phyloP scores from a whole-genome alignment of 1,140 invertebrate species.

The Ruditapes philippinarum region DNA sequence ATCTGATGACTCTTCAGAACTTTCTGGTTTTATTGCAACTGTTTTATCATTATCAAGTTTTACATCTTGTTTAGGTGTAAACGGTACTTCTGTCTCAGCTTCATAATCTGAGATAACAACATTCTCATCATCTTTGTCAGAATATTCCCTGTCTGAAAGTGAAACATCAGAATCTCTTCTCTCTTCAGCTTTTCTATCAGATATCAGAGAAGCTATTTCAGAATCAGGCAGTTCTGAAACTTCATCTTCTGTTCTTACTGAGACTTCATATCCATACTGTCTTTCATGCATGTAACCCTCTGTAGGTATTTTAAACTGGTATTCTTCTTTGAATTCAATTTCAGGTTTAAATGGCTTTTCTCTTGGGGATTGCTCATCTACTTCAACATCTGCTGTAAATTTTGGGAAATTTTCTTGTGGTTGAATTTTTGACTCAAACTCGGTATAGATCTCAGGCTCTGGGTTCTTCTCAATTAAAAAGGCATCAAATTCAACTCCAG shows the following conservation, averaged over 20 bases:
- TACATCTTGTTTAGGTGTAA: constrained; percentile 37
- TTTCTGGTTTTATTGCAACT: constrained; percentile 2
- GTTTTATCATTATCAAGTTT: constrained; percentile 14
- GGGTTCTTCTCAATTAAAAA: neutral
- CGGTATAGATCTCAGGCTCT: constrained; percentile 25
- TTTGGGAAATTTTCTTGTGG: neutral
- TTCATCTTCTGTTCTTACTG: constrained; percentile 63
- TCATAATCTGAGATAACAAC: constrained; percentile 62
- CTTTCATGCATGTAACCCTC: constrained; percentile 25
- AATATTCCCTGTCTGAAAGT: constrained; percentile 49
- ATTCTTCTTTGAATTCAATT: constrained; percentile 52
- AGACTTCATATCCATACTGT: constrained; percentile 57
- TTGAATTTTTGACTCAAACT: constrained; percentile 38
- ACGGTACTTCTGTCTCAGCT: constrained; percentile 47
- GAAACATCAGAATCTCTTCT: constrained; percentile 47
- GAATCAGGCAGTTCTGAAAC: constrained; percentile 66
- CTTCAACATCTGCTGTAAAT: constrained; percentile 38
- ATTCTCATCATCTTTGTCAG: constrained; percentile 61
- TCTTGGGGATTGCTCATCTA: constrained; percentile 49
- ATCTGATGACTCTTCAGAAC: constrained; percentile 9
- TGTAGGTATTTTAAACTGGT: constrained; percentile 45
- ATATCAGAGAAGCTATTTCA: constrained; percentile 65
- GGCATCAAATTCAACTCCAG: constrained; percentile 49
- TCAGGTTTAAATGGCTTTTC: constrained; percentile 52
- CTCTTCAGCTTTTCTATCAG: constrained; percentile 39